phyloP scores from a whole-genome alignment of 2,797 vertebrate genomes.

The Percopsis omiscomaycus region DNA sequence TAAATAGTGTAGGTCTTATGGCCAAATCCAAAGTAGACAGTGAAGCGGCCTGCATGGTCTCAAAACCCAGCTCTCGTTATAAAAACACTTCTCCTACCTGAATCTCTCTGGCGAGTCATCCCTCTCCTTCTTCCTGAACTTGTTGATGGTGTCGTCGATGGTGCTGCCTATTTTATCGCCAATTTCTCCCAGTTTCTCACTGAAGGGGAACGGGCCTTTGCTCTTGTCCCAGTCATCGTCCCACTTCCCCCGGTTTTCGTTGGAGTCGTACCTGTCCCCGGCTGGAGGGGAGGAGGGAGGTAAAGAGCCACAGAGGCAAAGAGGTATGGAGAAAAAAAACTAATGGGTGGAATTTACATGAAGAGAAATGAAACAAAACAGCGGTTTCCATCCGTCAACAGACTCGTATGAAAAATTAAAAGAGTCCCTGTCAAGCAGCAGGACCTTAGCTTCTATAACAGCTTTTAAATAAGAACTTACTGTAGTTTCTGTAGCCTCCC shows the following conservation, averaged over 20 bases:
- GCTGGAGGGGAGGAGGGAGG: slow-evolving; percentile 40
- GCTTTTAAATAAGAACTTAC: slow-evolving; percentile 75
- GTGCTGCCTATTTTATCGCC: slow-evolving; percentile 97
- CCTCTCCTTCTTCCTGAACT: slow-evolving; percentile 92
- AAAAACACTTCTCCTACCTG: slow-evolving; percentile 75
- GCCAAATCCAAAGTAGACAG: no score
- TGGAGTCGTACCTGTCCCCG: slow-evolving; percentile 87
- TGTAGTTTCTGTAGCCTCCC: slow-evolving; percentile 85
- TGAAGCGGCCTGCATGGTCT: no score
- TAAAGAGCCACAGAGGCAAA: no score
- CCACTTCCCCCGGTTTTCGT: slow-evolving; percentile 86
- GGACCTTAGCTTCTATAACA: not conserved
- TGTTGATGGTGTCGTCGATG: slow-evolving; percentile 95
- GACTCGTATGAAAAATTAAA: not conserved
- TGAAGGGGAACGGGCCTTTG: slow-evolving; percentile 92
- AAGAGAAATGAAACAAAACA: not conserved
- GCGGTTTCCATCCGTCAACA: not conserved
- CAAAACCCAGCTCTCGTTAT: not conserved
- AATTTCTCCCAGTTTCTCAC: slow-evolving; percentile 95
- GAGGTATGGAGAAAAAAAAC: no score
- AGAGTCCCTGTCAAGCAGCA: not conserved
- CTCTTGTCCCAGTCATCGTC: slow-evolving; percentile 96
- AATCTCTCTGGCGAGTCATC: slow-evolving; percentile 95
- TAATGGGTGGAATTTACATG: no score
- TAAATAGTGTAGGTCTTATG: no score